Evolutionary conservation across 2,113 vertebrate genomes (phyloP), one percentile per base, ranked within the genome.

Genomic region (Equus przewalskii): DNA sequence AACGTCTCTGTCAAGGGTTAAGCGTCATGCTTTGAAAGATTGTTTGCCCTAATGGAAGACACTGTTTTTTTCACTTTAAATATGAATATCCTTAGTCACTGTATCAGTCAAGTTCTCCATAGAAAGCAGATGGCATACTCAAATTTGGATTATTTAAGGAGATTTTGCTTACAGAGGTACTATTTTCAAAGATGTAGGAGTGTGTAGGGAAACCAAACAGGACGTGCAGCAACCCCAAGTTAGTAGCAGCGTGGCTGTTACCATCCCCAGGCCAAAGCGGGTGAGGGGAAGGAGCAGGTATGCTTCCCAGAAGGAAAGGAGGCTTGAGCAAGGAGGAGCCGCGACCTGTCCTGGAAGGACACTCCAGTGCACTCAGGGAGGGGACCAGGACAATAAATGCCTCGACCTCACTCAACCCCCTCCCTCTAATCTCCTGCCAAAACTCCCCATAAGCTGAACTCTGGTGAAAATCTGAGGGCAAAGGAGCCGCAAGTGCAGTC

Each of bases 131-230:
- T 91, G 85, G 72, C 60, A 78, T 13, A 36, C 49, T 65, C 94
- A 67, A 83, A 95, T 72, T 80, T 41, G 41, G 72, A 95, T 82
- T 82, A 78, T 83, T 93, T 94, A 72, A 91, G 73, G 83, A 78
- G 89, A 78, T 56, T n/a, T 95, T 60, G 72, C 62, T 95, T 94
- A 62, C n/a, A 56, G 30, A 78, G 76, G 91, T 4, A n/a, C 84
- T 86, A n/a, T 93, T 95, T 92, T 92, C 88, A 91, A 96, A 97
- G 89, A 49, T 56, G 76, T 58, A 80, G 93, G 88, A 87, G 91
- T 78, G 44, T 19, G 33, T 4, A 79, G 56, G 60, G 56, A 84
- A 89, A 60, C 26, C 21, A 73, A 54, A 44, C 51, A 69, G 62
- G 62, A 36, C 51, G 19, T 14, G 28, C 30, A 51, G 86, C 24